Conservation (phyloP, 2,888 invertebrate genomes). For the Choristoneura rosaceana region DNA sequence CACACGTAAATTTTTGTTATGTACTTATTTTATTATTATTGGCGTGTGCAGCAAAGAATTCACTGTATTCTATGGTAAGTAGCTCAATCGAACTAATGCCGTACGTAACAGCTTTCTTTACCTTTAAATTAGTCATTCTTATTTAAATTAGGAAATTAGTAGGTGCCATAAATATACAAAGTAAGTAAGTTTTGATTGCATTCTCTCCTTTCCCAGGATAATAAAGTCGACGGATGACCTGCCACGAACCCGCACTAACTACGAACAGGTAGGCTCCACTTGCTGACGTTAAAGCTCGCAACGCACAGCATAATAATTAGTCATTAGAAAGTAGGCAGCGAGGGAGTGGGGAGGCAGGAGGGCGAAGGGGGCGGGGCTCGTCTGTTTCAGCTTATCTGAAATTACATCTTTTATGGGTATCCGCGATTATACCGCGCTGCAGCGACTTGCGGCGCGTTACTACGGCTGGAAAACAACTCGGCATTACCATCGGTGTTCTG, state of each 20-base stretch:
- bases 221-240: constrained; percentile 62
- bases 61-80: neutral
- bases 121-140: neutral
- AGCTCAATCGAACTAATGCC: neutral
- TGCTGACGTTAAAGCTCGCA: constrained; percentile 80
- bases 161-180: constrained; percentile 7
- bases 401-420: constrained; percentile 86
- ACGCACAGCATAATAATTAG: constrained; percentile 86
- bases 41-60: no score
- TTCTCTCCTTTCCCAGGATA: constrained; percentile 20
- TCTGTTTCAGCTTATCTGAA: constrained; percentile 86
- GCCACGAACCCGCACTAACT: constrained; percentile 64
- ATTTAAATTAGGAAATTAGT: constrained; percentile 6
- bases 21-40: no score
- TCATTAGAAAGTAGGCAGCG: constrained; percentile 85
- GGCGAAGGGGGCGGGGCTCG: constrained; percentile 75
- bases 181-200: constrained; percentile 8
- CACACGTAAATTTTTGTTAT: no score
- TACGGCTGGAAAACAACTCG: constrained; percentile 79
- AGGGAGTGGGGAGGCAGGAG: constrained; percentile 62
- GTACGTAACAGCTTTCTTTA: constrained; percentile 4
- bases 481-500: constrained; percentile 80
- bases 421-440: constrained; percentile 85
- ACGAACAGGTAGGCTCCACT: constrained; percentile 67
- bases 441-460: constrained; percentile 82